Base-by-base conservation (phyloP, 2,888 invertebrate genomes). In the Clostera curtula region DNA sequence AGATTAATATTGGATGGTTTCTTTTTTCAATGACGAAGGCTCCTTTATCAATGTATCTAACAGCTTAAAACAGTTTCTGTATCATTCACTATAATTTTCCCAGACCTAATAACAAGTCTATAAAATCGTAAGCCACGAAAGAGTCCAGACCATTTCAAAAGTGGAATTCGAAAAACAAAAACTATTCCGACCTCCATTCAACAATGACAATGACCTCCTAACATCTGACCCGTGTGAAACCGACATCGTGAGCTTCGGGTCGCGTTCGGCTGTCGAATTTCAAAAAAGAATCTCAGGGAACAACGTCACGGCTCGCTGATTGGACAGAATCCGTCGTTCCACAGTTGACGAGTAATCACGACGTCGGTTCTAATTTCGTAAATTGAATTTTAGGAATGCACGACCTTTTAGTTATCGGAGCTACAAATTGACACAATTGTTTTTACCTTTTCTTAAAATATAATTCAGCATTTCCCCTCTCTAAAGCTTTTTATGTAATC, bases 181-280 rank as follows among this genome's bases (percentile, higher is more conserved):
- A 27, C 25, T 1, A n/a, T n/a, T 25, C 19, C 34, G 41, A 45
- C 36, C 47, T 43, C 34, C 9, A 28, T 33, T 21, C 28, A 23
- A 13, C 26, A 53, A 58, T 63, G 64, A 56, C 56, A 54, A 53
- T 60, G 64, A 62, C 61, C 66, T 43, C 51, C 47, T 55, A 59
- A 61, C 58, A 43, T 41, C 28, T 68, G 70, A 73, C 72, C 74
- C 74, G 74, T 74, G 74, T 71, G 74, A 75, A 75, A 54, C 65
- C 67, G 63, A 62, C 70, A 69, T 73, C 74, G 74, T 74, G 74
- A 71, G 50, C 57, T 55, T 56, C 49, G 43, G 53, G 56, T 54
- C 52, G 55, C 49, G 55, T 55, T 66, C 56, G 51, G 47, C 55
- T 57, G 62, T 64, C 51, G 36, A 55, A 53, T 41, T 49, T 53